A percentile compares a stretch with the other conserved stretches of the same genome.
phyloP scores from a whole-genome alignment of 2,888 invertebrate species.

The Tipula helvola region DNA sequence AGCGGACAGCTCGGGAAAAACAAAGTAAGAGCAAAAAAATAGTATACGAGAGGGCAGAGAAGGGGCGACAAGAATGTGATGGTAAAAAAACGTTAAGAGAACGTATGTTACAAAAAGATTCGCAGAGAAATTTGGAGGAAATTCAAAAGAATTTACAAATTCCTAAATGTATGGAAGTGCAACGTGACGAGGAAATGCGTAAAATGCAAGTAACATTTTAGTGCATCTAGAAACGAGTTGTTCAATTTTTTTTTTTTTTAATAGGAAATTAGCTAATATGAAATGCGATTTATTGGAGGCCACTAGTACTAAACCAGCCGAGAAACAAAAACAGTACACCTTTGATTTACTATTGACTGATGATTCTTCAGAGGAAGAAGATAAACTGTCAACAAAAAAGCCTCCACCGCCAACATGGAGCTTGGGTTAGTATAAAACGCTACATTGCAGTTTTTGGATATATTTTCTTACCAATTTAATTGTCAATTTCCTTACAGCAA shows the following conservation, averaged over 20 bases:
- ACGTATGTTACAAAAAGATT: conserved; percentile 5
- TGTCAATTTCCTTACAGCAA: conserved; percentile 24
- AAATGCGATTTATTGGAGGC: background rate
- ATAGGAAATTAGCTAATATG: background rate
- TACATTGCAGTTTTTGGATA: background rate
- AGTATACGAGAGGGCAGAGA: conserved; percentile 13
- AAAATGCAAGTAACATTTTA: background rate
- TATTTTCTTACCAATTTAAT: background rate
- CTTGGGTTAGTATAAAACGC: conserved; percentile 27
- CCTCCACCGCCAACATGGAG: conserved; percentile 36
- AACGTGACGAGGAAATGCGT: conserved; percentile 19
- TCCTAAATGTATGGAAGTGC: conserved; percentile 16
- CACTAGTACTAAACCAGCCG: conserved; percentile 12
- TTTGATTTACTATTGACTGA: conserved; percentile 35
- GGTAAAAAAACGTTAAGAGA: conserved; percentile 12
- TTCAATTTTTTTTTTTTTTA: background rate
- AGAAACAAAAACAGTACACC: conserved; percentile 17
- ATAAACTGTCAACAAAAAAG: conserved; percentile 26
- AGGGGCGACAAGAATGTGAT: conserved; percentile 8
- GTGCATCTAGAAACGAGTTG: too few relatives aligned
- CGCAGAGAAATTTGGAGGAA: conserved; percentile 4
- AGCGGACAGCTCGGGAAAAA: conserved; percentile 29
- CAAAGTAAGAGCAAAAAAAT: conserved; percentile 25
- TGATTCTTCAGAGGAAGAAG: conserved; percentile 36
- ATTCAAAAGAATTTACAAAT: conserved; percentile 12